Base-by-base conservation (phyloP, 2,797 vertebrate species). In the Coendou prehensilis region DNA sequence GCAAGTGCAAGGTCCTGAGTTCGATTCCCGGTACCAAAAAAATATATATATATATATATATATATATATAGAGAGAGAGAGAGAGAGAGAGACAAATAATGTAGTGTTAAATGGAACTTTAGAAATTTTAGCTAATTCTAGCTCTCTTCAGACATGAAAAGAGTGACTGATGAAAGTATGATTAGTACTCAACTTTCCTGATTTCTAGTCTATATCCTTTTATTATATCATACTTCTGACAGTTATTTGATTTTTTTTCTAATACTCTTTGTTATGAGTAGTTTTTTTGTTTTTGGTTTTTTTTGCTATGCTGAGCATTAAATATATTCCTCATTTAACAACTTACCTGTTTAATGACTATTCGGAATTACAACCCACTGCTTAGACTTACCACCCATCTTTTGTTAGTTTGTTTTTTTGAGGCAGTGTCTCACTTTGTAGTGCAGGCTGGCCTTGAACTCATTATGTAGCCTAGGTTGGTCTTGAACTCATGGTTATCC, bases 181-280 rank as follows among this genome's bases (percentile, higher is more conserved):
- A 73, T 89, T 75, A 93, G 57, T 83, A 83, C 52, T 87, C 47
- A 93, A 54, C 5, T 41, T 95, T 80, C 52, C 45, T 89, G 37
- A 80, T 59, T 91, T 23, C 23, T 45, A 52, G 0, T 37, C 14
- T 83, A 13, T 45, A 33, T 89, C 17, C 8, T 82, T 95, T 75
- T 69, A 47, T 89, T 78, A 41, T 37, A 30, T 18, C 18, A 71
- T 50, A n/a, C 54, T 88, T 78, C 78, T 80, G 10, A 82, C 11
- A 37, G 76, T 67, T 80, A 30, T 87, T 91, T 59, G 57, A 28
- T 67, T 37, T 56, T 92, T 93, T 81, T 78, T 45, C n/a, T 89
- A 18, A 63, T 83, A 41, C 30, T 59, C 22, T 88, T 89, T 96
- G 56, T 79, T 85, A 71, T 26, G 57, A 33, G n/a, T 50, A 78